Evolutionary conservation across 2,113 vertebrate species (phyloP).

Genomic region (Aramus guarauna): DNA sequence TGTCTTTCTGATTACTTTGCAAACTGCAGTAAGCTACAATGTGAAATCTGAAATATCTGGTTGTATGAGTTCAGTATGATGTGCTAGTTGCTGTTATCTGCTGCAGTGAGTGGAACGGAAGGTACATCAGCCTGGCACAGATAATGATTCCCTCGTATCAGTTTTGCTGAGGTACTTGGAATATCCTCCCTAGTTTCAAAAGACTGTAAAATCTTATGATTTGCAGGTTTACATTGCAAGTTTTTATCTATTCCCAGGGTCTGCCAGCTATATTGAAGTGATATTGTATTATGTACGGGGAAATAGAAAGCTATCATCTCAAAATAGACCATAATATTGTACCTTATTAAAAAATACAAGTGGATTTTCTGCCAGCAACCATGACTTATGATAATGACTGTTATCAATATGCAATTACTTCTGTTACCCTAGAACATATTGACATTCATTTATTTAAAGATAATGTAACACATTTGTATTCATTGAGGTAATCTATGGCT

Average conservation of each 20-base stretch:
- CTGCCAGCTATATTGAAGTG: constrained; percentile 46
- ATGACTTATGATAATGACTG: constrained; percentile 68
- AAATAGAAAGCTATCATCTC: constrained; percentile 69
- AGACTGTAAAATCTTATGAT: constrained; percentile 49
- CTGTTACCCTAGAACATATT: constrained; percentile 69
- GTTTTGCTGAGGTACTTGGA: constrained; percentile 44
- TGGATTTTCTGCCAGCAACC: constrained; percentile 64
- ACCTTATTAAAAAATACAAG: constrained; percentile 71
- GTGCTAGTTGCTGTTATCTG: constrained; percentile 21
- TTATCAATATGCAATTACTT: constrained; percentile 77
- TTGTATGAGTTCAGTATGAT: constrained; percentile 11
- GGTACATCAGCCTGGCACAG: background rate
- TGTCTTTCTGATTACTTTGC: constrained; percentile 49
- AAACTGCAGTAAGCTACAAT: constrained; percentile 16
- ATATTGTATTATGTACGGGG: constrained; percentile 52
- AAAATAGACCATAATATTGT: constrained; percentile 68
- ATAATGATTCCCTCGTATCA: constrained; percentile 48
- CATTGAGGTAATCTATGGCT: constrained; percentile 65
- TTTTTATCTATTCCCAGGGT: constrained; percentile 56
- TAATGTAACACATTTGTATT: constrained; percentile 74
- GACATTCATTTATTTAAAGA: constrained; percentile 75
- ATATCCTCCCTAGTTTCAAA: constrained; percentile 43
- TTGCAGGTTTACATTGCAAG: constrained; percentile 56
- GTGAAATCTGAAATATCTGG: constrained; percentile 21
- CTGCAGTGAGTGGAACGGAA: background rate